Evolutionary conservation across 2,888 invertebrate species (phyloP), one percentile per base, ranked within the genome.

Genomic region (Peribatodes rhomboidaria): DNA sequence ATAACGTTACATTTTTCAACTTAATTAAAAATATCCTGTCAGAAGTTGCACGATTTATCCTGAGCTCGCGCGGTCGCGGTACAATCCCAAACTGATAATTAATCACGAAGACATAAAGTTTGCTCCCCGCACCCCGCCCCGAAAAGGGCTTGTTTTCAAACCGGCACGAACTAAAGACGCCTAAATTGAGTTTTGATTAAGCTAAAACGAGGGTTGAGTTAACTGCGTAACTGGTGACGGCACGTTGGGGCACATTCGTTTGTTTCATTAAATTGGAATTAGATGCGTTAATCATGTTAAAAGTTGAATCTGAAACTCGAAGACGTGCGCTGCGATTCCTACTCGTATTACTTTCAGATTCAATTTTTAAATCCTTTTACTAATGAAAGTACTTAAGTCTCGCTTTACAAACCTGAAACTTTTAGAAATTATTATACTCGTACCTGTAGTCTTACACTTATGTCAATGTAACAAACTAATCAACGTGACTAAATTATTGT

Each of bases 141-240:
- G 68, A 69, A 81, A 82, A 78, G 81, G 80, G 77, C 77, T 81
- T 80, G 79, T 83, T 84, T 81, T 77, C 72, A 69, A 79, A 78
- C 78, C 74, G 74, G 77, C 77, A 67, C 76, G 68, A 78, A 80
- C 81, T 81, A 83, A 84, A 83, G 80, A 80, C 77, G 77, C 72
- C 75, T 74, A 80, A 86, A 87, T 86, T 80, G 82, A 80, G 84
- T 84, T 87, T 83, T 86, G 83, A 85, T 86, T 81, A 81, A 81
- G 81, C 78, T 73, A 67, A 75, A 76, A 68, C 64, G 70, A 73
- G 69, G 73, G 65, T 67, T 22, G 56, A 56, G 56, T 64, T 67
- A 69, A 73, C 69, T 72, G 71, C 67, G 77, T 79, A 81, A 80
- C 78, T 77, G 80, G 71, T 65, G 78, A 74, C 77, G 78, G 76